A percentile compares a stretch with the other conserved stretches of the same genome.
phyloP scores from a whole-genome alignment of 2,888 invertebrate species.

The Lamellibrachia columna region DNA sequence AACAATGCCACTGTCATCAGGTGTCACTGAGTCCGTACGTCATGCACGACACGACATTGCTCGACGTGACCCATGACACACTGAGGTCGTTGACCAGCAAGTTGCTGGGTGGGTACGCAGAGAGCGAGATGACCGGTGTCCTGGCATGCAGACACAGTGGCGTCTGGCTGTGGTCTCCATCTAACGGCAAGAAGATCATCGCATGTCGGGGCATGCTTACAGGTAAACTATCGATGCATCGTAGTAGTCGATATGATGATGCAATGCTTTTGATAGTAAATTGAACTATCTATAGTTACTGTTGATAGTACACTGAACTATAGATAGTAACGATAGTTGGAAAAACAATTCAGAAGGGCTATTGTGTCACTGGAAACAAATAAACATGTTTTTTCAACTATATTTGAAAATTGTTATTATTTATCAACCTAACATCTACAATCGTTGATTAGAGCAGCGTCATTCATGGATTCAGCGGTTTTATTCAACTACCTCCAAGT shows the following conservation, averaged over 20 bases:
- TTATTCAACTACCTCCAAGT: too few relatives aligned
- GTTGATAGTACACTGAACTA: too few relatives aligned
- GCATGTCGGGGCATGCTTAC: conserved; percentile 56
- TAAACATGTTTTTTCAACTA: too few relatives aligned
- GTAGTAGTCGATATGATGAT: background rate
- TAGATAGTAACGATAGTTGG: too few relatives aligned
- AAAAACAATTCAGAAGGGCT: too few relatives aligned
- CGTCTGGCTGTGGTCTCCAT: conserved; percentile 56
- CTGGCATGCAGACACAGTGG: conserved; percentile 43
- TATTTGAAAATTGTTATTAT: too few relatives aligned
- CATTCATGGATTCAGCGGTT: too few relatives aligned
- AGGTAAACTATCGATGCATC: conserved; percentile 42
- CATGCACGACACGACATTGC: conserved; percentile 51
- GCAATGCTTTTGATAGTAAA: background rate
- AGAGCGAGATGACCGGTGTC: background rate
- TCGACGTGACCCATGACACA: conserved; percentile 41
- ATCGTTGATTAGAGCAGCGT: too few relatives aligned
- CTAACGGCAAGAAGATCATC: conserved; percentile 49
- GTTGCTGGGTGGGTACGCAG: background rate
- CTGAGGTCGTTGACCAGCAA: conserved; percentile 48
- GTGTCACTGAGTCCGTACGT: conserved; percentile 57
- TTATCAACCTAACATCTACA: too few relatives aligned
- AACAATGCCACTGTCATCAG: conserved; percentile 29
- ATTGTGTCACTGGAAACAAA: too few relatives aligned
- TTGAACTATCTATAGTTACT: too few relatives aligned